A percentile compares a stretch with the other conserved stretches of the same genome.
Evolutionary conservation across 2,888 invertebrate species (phyloP).

Genomic region (Spodoptera picta): DNA sequence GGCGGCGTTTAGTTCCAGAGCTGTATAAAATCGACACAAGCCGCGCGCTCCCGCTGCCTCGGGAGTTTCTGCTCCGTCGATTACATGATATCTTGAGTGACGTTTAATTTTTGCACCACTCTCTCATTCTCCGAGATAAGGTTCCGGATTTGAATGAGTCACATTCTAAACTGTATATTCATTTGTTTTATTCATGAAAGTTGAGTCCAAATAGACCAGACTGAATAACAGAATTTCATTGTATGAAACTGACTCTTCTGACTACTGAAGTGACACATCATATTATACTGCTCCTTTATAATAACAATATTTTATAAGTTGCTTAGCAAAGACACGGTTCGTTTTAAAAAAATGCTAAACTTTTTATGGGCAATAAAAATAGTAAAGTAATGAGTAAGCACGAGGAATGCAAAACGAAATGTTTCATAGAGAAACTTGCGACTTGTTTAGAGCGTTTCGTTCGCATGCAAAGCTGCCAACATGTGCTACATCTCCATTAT

Average conservation of each 20-base stretch:
- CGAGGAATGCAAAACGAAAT: slow-evolving; percentile 36
- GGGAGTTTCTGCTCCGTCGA: slow-evolving; percentile 70
- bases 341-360: slow-evolving; percentile 12
- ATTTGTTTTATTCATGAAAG: slow-evolving; percentile 1
- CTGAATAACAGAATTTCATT: too few relatives aligned
- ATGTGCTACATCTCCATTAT: slow-evolving; percentile 69
- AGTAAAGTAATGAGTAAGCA: slow-evolving; percentile 20
- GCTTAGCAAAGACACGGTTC: background rate
- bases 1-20: slow-evolving; percentile 69
- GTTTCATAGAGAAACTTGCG: slow-evolving; percentile 53
- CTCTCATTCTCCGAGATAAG: slow-evolving; percentile 29
- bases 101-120: slow-evolving; percentile 79
- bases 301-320: background rate
- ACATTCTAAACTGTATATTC: slow-evolving; percentile 7
- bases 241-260: too few relatives aligned
- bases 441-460: slow-evolving; percentile 52
- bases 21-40: slow-evolving; percentile 74
- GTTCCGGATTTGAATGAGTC: slow-evolving; percentile 23
- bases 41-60: slow-evolving; percentile 70
- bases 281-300: too few relatives aligned
- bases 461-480: slow-evolving; percentile 67
- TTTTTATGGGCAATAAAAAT: slow-evolving; percentile 32
- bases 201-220: too few relatives aligned
- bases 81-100: slow-evolving; percentile 78
- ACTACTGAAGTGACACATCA: too few relatives aligned